These are phyloP conservation scores for Amblyopsis hoosieri DNA, from an alignment of 2,797 vertebrate genomes.

Conservation along the genomic window DNA sequence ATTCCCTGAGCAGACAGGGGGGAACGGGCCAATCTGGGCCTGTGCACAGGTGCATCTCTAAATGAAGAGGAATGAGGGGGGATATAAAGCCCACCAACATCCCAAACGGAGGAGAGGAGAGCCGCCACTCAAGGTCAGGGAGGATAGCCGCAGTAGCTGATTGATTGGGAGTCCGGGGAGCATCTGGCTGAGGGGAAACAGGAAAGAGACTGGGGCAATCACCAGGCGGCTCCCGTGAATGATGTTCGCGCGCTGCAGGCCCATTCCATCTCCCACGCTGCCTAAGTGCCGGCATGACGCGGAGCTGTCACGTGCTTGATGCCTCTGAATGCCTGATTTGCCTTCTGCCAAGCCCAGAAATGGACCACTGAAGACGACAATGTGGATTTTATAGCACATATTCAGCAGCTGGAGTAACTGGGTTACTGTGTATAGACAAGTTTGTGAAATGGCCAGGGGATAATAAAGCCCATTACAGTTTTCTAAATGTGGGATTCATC, in stretches of 20 bases:
- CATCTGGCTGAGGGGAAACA: slow-evolving; percentile 80
- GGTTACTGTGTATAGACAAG: slow-evolving; percentile 55
- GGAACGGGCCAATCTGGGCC: slow-evolving; percentile 50
- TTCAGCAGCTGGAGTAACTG: slow-evolving; percentile 48
- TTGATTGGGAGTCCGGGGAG: slow-evolving; percentile 77
- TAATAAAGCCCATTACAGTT: slow-evolving; percentile 72
- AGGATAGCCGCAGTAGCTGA: slow-evolving; percentile 66
- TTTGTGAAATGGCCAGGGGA: slow-evolving; percentile 72
- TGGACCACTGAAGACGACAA: neutral
- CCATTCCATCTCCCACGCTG: slow-evolving; percentile 38
- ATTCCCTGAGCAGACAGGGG: slow-evolving; percentile 48
- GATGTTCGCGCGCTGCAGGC: slow-evolving; percentile 57
- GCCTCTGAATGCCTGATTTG: slow-evolving; percentile 41
- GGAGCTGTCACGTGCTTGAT: slow-evolving; percentile 33
- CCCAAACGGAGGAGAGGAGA: slow-evolving; percentile 57
- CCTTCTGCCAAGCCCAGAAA: slow-evolving; percentile 1
- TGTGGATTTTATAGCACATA: slow-evolving; percentile 18
- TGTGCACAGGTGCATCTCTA: slow-evolving; percentile 76
- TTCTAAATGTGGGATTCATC: slow-evolving; percentile 75
- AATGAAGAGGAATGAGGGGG: slow-evolving; percentile 70
- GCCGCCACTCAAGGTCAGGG: slow-evolving; percentile 75
- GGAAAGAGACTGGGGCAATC: slow-evolving; percentile 79
- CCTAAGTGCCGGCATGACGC: slow-evolving; percentile 42
- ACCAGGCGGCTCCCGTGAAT: slow-evolving; percentile 78
- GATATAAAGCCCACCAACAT: slow-evolving; percentile 38